Evolutionary conservation across 2,113 vertebrate genomes (phyloP), one percentile per base, ranked within the genome.

Genomic region (Coregonus clupeaformis): DNA sequence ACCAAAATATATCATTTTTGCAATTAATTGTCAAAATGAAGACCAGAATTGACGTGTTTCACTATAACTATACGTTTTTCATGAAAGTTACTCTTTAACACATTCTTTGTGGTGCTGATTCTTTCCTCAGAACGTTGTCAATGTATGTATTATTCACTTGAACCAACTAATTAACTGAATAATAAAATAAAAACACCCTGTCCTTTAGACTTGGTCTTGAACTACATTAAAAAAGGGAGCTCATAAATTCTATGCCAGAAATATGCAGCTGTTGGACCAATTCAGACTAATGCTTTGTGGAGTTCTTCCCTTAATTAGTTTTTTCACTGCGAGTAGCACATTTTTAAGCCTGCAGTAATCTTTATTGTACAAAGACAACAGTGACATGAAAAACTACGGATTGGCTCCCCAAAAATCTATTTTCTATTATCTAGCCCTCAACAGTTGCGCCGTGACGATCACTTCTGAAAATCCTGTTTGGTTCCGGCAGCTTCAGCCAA

Each of bases 381-480:
- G 42, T 72, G 24, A 73, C 70, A 73, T 45, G 29, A 69, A 76
- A 72, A 70, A 71, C 29, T 42, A 69, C 20, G 30, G 52, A 75
- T 55, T 55, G 16, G 36, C 25, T 64, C 36, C 47, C 47, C 60
- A 49, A 36, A 77, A 77, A 77, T 80, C 63, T 6, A 62, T 80
- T 77, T 74, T 29, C 64, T 74, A 64, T 80, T 80, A 83, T 77
- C 81, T 80, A 45, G 9, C 42, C 30, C 63, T 74, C 64, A 76
- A 32, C 71, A 77, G 32, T 72, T 78, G 66, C 73, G 71, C 60
- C 63, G 18, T 79, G 77, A 80, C 81, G 29, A 74, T 80, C 75
- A 60, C 74, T 68, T 60, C 14, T 36, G 68, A 65, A 77, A 77
- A 79, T 76, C 70, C 76, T 60, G 72, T 79, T 74, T 79, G 47